Percentiles rank a stretch among this genome's conserved stretches.
These are phyloP conservation scores for Cynopterus brachyotis DNA, from an alignment of 2,113 vertebrate genomes.

Conservation along the genomic window DNA sequence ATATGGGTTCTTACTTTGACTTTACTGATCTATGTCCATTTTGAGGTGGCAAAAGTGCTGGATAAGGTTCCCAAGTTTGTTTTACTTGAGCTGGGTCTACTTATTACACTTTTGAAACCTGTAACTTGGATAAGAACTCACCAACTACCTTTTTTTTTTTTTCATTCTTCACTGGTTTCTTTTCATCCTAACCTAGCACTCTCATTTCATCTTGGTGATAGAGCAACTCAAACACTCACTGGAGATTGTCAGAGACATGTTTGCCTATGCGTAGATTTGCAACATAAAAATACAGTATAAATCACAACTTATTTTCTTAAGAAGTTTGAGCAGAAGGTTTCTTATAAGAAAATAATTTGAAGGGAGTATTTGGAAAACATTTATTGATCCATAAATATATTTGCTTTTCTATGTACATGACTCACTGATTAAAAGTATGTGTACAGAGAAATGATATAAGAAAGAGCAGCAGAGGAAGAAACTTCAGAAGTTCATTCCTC, in stretches of 20 bases:
- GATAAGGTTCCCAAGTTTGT: not conserved
- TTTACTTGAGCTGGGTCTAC: not conserved
- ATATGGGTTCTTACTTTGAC: not conserved
- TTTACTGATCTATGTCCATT: not conserved
- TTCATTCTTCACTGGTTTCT: not conserved
- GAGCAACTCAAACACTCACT: not conserved
- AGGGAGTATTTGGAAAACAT: not conserved
- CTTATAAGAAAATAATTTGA: not conserved
- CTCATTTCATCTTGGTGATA: not conserved
- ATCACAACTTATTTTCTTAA: conserved; percentile 23
- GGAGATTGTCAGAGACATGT: not conserved
- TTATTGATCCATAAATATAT: not conserved
- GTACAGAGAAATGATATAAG: not conserved
- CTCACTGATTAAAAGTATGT: not conserved
- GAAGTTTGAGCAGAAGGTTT: not conserved
- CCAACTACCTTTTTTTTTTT: not conserved
- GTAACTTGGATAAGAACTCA: not conserved
- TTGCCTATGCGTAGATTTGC: not conserved
- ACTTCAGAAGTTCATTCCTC: not conserved
- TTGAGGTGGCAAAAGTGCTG: not conserved
- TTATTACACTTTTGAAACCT: not conserved
- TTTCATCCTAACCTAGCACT: not conserved
- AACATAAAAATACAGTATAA: not conserved
- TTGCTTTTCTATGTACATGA: not conserved
- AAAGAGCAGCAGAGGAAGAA: not conserved